These are phyloP conservation scores for Acrocyrtus sp. DNA, from an alignment of 2,888 invertebrate genomes.

Conservation along the genomic window DNA sequence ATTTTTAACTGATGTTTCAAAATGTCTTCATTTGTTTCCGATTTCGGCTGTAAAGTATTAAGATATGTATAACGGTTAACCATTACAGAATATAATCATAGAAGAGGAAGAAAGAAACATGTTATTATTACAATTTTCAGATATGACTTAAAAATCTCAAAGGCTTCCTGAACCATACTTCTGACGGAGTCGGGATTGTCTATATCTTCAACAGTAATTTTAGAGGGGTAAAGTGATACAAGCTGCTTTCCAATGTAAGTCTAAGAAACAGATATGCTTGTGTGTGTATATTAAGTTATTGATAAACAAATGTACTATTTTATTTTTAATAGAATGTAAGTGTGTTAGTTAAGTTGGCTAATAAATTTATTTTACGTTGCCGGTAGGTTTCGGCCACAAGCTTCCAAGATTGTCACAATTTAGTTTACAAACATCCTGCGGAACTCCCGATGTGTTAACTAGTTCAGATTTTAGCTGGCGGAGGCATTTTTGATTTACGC, in stretches of 20 bases:
- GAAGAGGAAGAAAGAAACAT: too few relatives aligned
- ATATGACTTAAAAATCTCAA: slow-evolving; percentile 19
- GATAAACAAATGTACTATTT: not conserved
- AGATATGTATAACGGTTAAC: too few relatives aligned
- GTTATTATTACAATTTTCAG: too few relatives aligned
- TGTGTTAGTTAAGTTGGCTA: not conserved
- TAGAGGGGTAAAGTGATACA: slow-evolving; percentile 26
- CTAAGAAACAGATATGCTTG: too few relatives aligned
- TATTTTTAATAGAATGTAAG: not conserved
- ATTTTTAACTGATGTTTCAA: too few relatives aligned
- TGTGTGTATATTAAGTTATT: too few relatives aligned
- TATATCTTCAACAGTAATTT: slow-evolving; percentile 2
- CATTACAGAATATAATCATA: too few relatives aligned
- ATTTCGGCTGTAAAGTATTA: too few relatives aligned
- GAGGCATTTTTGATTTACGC: slow-evolving; percentile 16
- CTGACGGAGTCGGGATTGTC: slow-evolving; percentile 1
- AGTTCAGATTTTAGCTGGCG: slow-evolving; percentile 5
- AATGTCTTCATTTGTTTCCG: too few relatives aligned
- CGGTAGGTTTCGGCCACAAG: slow-evolving; percentile 77
- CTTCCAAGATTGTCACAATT: slow-evolving; percentile 76
- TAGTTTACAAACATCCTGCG: slow-evolving; percentile 73
- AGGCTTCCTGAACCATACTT: slow-evolving; percentile 2
- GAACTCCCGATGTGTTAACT: not conserved
- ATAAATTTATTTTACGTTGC: too few relatives aligned
- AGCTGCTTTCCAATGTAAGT: slow-evolving; percentile 13